phyloP scores from a whole-genome alignment of 2,888 invertebrate species.

The Anaspis maculata region DNA sequence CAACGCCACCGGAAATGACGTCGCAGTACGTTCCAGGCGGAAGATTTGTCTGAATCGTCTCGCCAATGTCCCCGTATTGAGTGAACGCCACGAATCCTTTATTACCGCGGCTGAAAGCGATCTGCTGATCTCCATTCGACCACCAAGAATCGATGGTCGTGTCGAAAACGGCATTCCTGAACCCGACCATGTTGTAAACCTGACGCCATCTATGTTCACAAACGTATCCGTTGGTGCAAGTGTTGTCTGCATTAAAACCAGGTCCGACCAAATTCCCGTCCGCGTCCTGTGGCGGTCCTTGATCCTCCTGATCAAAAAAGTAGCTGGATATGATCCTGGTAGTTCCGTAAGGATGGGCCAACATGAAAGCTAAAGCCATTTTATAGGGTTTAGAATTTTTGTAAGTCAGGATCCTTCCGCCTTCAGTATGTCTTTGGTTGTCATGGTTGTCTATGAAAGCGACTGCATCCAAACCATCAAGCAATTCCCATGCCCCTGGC shows the following conservation, averaged over 20 bases:
- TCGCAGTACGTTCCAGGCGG: conserved; percentile 73
- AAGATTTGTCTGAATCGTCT: neutral
- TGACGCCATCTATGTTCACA: conserved; percentile 50
- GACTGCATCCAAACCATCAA: conserved; percentile 39
- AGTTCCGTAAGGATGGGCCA: conserved; percentile 73
- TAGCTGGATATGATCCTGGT: conserved; percentile 81
- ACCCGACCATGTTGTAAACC: conserved; percentile 5
- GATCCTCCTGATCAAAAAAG: conserved; percentile 51
- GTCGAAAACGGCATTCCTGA: conserved; percentile 13
- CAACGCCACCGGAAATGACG: conserved; percentile 62
- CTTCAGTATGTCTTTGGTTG: conserved; percentile 48
- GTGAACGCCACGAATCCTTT: conserved; percentile 52
- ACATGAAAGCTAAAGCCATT: conserved; percentile 69
- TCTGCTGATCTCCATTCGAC: conserved; percentile 73
- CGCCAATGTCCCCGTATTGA: conserved; percentile 1
- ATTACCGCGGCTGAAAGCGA: conserved; percentile 75
- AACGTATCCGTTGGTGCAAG: conserved; percentile 66
- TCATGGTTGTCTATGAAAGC: conserved; percentile 63
- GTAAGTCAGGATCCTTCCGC: conserved; percentile 53
- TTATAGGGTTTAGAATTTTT: conserved; percentile 58
- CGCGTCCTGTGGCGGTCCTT: conserved; percentile 60
- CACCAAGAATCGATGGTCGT: conserved; percentile 62
- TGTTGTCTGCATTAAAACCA: conserved; percentile 50
- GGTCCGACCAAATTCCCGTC: conserved; percentile 46
- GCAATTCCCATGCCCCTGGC: conserved; percentile 60